These are phyloP conservation scores for Rhagologus leucostigma DNA, from an alignment of 2,113 vertebrate genomes.

Conservation along the genomic window DNA sequence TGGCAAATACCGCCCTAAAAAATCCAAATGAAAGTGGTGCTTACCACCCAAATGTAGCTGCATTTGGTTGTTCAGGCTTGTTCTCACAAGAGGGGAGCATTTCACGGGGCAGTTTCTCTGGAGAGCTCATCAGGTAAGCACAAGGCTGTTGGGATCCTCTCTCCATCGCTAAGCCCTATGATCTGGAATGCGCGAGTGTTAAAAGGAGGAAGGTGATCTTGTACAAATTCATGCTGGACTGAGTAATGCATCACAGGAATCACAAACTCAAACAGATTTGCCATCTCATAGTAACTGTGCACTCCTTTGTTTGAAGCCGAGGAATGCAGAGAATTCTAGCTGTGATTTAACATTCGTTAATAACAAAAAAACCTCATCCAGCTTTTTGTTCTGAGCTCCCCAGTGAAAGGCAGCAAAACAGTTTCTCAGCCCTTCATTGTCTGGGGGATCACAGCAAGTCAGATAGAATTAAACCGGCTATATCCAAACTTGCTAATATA, in stretches of 20 bases:
- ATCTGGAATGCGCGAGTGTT: not conserved
- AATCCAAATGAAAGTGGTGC: conserved; percentile 8
- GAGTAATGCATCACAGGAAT: conserved; percentile 13
- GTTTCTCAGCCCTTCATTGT: not conserved
- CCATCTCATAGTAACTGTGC: not conserved
- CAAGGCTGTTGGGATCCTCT: not conserved
- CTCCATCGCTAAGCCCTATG: conserved; percentile 34
- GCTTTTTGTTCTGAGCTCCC: not conserved
- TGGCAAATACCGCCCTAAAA: conserved; percentile 55
- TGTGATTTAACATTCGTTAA: not conserved
- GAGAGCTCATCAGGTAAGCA: not conserved
- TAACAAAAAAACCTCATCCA: not conserved
- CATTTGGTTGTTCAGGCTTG: conserved; percentile 7
- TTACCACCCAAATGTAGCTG: conserved; percentile 32
- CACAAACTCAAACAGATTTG: conserved; percentile 6
- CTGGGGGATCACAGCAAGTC: not conserved
- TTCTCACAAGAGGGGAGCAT: not conserved
- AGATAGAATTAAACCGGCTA: not conserved
- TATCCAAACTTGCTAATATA: not conserved
- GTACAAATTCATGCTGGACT: not conserved
- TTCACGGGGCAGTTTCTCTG: not conserved
- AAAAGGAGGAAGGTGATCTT: not conserved
- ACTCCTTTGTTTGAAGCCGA: not conserved
- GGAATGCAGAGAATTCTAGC: not conserved
- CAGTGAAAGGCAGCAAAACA: not conserved